A percentile compares a stretch with the other conserved stretches of the same genome.
Evolutionary conservation across 2,888 invertebrate species (phyloP).

Genomic region (Lumbricus terrestris): DNA sequence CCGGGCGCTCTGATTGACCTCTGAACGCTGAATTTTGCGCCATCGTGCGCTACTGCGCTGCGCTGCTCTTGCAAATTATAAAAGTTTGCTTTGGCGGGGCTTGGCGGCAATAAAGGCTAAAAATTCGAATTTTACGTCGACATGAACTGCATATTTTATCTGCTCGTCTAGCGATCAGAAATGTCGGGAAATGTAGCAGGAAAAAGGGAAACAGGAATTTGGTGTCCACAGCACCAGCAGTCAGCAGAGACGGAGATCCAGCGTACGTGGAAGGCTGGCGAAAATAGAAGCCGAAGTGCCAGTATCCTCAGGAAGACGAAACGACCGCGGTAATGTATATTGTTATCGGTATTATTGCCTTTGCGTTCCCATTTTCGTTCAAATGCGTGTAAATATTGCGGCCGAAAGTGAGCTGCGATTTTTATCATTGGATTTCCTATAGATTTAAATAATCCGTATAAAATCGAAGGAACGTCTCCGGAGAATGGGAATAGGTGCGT

Average conservation of each 20-base stretch:
- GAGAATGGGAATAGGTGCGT: too few species aligned
- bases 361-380: too few species aligned
- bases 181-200: slow-evolving; percentile 6
- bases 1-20: background rate
- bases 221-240: background rate
- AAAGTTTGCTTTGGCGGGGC: background rate
- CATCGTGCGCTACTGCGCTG: background rate
- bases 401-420: too few species aligned
- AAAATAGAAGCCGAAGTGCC: background rate
- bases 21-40: background rate
- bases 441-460: too few species aligned
- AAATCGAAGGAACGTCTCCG: too few species aligned
- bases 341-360: background rate
- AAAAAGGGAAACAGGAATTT: background rate
- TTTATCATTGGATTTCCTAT: too few species aligned
- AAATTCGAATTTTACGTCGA: background rate
- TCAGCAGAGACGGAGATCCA: too few species aligned
- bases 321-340: background rate
- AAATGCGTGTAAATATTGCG: too few species aligned
- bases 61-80: background rate
- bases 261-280: background rate
- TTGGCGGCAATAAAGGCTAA: background rate
- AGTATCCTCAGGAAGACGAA: background rate
- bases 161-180: background rate
- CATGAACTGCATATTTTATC: background rate